A percentile compares a stretch with the other conserved stretches of the same genome.
phyloP scores from a whole-genome alignment of 2,113 vertebrate genomes.

The Prochilodus magdalenae region DNA sequence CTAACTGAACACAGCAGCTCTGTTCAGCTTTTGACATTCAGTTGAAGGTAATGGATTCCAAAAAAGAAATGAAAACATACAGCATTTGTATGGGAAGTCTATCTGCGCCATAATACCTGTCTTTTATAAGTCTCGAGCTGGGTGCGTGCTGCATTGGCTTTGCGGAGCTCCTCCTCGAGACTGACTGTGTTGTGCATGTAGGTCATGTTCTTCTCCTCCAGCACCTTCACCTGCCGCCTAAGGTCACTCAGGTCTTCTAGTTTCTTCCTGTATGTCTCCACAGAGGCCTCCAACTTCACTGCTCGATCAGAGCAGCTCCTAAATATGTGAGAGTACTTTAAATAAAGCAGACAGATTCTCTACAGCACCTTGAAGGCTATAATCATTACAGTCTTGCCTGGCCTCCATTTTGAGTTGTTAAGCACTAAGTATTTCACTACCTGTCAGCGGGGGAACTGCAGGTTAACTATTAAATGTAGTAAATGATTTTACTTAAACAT shows the following conservation, averaged over 20 bases:
- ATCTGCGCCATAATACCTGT: constrained; percentile 76
- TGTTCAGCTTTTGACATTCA: too few species aligned
- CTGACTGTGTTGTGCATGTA: constrained; percentile 97
- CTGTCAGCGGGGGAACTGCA: too few species aligned
- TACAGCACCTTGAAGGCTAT: background rate
- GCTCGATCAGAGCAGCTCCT: constrained; percentile 89
- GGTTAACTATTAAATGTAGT: too few species aligned
- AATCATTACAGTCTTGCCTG: too few species aligned
- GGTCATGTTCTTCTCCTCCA: constrained; percentile 96
- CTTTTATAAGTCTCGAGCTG: constrained; percentile 94
- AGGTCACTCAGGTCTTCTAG: constrained; percentile 94
- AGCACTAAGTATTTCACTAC: too few species aligned
- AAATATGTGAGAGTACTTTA: background rate
- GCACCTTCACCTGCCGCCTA: constrained; percentile 90
- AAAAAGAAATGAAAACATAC: too few species aligned
- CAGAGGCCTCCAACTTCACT: constrained; percentile 89
- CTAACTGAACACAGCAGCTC: too few species aligned
- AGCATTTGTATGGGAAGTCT: background rate
- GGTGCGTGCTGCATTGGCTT: constrained; percentile 91
- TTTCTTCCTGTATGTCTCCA: constrained; percentile 94
- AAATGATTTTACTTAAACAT: too few species aligned
- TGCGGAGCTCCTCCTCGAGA: constrained; percentile 94
- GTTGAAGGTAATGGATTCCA: too few species aligned
- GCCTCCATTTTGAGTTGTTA: too few species aligned
- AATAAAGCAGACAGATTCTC: background rate